Percentiles rank a stretch among this genome's conserved stretches.
phyloP scores from a whole-genome alignment of 2,888 invertebrate species.

The Melanargia galathea region DNA sequence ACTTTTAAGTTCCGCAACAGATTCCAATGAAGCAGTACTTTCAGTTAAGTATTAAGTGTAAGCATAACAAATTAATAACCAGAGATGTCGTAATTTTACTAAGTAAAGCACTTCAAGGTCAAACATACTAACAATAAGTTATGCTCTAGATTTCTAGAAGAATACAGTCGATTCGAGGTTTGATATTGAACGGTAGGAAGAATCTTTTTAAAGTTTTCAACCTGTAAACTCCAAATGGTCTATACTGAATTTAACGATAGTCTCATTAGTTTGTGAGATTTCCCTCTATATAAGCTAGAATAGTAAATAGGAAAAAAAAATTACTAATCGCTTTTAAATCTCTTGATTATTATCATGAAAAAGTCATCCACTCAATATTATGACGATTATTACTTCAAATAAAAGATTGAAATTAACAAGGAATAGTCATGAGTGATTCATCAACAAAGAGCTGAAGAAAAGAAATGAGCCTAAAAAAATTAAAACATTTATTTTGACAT shows the following conservation, averaged over 20 bases:
- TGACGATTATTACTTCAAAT: neutral
- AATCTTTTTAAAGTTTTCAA: neutral
- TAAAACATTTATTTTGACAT: neutral
- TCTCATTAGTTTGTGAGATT: neutral
- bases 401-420: neutral
- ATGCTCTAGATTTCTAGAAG: too few relatives aligned
- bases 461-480: neutral
- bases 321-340: constrained; percentile 23
- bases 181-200: too few relatives aligned
- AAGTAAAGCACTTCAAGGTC: too few relatives aligned
- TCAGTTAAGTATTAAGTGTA: neutral
- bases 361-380: neutral
- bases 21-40: constrained; percentile 8
- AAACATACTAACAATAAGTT: too few relatives aligned
- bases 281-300: neutral
- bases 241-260: too few relatives aligned
- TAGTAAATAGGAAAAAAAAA: constrained; percentile 17
- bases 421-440: neutral
- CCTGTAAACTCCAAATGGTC: neutral
- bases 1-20: constrained; percentile 26
- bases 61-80: neutral
- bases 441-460: neutral
- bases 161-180: too few relatives aligned
- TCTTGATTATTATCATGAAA: constrained; percentile 20
- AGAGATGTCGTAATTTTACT: too few relatives aligned